Evolutionary conservation across 1,140 invertebrate genomes (phyloP), one percentile per base, ranked within the genome.

Genomic region (Chrysoperla carnea): DNA sequence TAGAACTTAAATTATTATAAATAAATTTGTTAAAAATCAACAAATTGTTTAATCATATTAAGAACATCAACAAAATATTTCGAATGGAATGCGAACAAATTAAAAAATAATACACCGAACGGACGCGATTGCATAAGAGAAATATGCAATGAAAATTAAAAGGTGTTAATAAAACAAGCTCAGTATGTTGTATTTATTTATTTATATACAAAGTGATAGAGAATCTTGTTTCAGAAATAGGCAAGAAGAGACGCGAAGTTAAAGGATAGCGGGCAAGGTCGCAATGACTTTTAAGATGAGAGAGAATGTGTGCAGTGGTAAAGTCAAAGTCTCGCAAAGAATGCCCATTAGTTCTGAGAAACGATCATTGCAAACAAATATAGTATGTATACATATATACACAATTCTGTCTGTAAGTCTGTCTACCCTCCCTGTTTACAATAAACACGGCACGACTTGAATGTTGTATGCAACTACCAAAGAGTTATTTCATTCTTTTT

Each of bases 291-390:
- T 23, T 23, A 33, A 33, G 31, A 33, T 11, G 31, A 33, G 31
- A 33, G 31, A 23, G 17, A 23, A 2, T 23, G 17, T 23, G 5
- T 23, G 17, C 5, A 23, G 17, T 23, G 17, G 17, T 33, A 50
- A 13, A 78, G 43, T 40, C 46, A 44, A 43, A 42, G 48, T 37
- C 48, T 48, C 44, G 46, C 39, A 27, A 38, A 50, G 50, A 53
- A 53, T 53, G 51, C 48, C 48, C 47, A 51, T 51, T 52, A 52
- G 48, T 49, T 42, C 40, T 41, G 28, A 41, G 40, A 41, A 41
- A 33, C 31, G 8, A 33, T 33, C 31, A 12, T 41, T 23, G 29
- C 43, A 48, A 46, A 52, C 49, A 44, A 35, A 48, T 54, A 23
- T 23, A 23, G 17, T 23, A 23, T 23, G 5, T 23, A 23, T 23